Conservation (phyloP, 1,140 invertebrate species). For the Papilio aristodemus region DNA sequence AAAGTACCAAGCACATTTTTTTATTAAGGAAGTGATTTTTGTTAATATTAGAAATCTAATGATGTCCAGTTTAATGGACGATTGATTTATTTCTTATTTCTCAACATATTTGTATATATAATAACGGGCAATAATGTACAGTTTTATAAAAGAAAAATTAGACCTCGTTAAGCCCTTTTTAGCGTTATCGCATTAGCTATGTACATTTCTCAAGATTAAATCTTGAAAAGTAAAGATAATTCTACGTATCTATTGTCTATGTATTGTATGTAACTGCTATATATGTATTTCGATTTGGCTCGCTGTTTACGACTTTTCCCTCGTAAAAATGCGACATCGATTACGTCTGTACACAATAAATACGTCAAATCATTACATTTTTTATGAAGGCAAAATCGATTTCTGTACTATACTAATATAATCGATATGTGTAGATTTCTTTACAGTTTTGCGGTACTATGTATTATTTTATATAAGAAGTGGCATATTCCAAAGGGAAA, state of each 20-base stretch:
- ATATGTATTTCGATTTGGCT: not conserved
- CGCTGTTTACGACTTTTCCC: not conserved
- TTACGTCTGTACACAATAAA: not conserved
- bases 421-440: no score
- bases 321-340: not conserved
- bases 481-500: no score
- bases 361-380: constrained; percentile 2
- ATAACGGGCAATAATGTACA: no score
- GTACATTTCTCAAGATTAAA: no score
- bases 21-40: not conserved
- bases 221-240: no score
- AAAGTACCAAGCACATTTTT: not conserved
- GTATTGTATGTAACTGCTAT: not conserved
- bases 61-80: not conserved
- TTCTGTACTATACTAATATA: not conserved
- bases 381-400: not conserved
- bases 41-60: not conserved
- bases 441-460: no score
- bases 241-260: not conserved
- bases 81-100: not conserved
- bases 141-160: no score
- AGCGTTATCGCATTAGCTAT: no score
- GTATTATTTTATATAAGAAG: no score
- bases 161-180: no score
- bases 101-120: no score